Percentiles rank a stretch among this genome's conserved stretches.
phyloP scores from a whole-genome alignment of 2,113 vertebrate genomes.

The Dascyllus trimaculatus region DNA sequence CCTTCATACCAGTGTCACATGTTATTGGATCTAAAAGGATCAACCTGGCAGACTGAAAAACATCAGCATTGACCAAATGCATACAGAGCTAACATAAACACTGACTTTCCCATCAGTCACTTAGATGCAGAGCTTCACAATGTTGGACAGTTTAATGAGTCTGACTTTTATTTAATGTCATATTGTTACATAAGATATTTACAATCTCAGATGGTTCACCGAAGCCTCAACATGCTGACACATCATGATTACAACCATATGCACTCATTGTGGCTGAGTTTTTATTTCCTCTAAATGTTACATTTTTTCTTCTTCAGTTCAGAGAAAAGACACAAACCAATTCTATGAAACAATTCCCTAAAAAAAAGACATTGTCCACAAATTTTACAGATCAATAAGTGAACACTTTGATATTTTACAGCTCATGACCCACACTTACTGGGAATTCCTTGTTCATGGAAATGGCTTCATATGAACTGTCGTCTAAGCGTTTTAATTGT shows the following conservation, averaged over 20 bases:
- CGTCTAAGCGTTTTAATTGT: too few relatives aligned
- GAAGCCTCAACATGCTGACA: not conserved
- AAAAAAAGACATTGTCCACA: not conserved
- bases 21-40: constrained; percentile 7
- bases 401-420: not conserved
- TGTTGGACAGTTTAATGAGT: not conserved
- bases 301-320: not conserved
- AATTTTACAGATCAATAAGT: constrained; percentile 8
- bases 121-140: not conserved
- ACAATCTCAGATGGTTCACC: not conserved
- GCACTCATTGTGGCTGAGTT: not conserved
- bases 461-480: not conserved
- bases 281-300: not conserved
- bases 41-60: not conserved
- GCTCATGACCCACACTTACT: not conserved
- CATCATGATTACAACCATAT: not conserved
- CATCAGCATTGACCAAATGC: not conserved
- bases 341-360: not conserved
- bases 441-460: not conserved
- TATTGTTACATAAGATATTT: constrained; percentile 6
- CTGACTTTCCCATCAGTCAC: not conserved
- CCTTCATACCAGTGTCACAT: constrained; percentile 1
- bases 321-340: not conserved
- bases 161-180: constrained; percentile 15
- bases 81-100: not conserved